phyloP scores from a whole-genome alignment of 1,140 invertebrate species.

The Copidosoma floridanum region DNA sequence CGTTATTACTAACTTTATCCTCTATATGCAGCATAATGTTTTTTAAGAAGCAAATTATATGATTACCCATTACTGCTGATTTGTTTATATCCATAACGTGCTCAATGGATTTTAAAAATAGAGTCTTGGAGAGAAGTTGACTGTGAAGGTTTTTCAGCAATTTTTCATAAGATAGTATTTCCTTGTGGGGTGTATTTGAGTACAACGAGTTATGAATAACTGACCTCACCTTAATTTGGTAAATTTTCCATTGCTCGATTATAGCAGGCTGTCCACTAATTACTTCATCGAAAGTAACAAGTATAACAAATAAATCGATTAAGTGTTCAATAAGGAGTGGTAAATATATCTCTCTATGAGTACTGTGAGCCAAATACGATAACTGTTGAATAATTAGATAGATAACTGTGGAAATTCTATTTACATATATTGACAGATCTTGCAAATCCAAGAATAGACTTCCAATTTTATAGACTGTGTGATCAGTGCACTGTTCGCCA shows the following conservation, averaged over 20 bases:
- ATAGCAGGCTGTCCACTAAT: conserved; percentile 62
- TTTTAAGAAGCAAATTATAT: conserved; percentile 71
- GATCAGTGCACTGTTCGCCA: conserved; percentile 57
- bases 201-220: conserved; percentile 67
- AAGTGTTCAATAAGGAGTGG: conserved; percentile 60
- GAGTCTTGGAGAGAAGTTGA: conserved; percentile 43
- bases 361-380: conserved; percentile 39
- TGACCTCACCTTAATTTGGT: conserved; percentile 67
- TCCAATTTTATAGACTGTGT: conserved; percentile 40
- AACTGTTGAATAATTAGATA: conserved; percentile 45
- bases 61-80: conserved; percentile 66
- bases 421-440: conserved; percentile 56
- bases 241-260: conserved; percentile 70
- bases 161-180: conserved; percentile 66
- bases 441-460: conserved; percentile 45
- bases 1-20: conserved; percentile 60
- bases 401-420: conserved; percentile 43
- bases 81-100: conserved; percentile 68
- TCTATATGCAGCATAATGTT: conserved; percentile 66
- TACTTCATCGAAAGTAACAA: conserved; percentile 73
- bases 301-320: conserved; percentile 65
- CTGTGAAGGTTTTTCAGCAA: conserved; percentile 66
- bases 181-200: conserved; percentile 60
- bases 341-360: conserved; percentile 45
- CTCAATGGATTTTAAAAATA: conserved; percentile 59